Conservation (phyloP, 2,113 vertebrate species). For the Saimiri boliviensis region DNA sequence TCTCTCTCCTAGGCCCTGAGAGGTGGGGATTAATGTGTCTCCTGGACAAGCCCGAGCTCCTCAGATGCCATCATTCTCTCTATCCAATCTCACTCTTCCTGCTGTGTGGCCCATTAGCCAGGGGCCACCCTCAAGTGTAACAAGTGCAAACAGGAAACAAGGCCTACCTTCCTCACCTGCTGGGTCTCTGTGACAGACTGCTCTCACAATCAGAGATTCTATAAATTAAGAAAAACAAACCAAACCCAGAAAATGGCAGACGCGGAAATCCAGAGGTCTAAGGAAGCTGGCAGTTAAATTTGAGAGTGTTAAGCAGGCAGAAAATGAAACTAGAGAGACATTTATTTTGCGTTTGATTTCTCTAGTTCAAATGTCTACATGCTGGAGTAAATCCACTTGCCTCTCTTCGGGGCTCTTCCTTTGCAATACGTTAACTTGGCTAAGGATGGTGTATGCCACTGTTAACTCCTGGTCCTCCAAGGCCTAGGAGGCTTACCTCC, state of each 20-base stretch:
- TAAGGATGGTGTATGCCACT: rapidly evolving
- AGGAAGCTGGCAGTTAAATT: background rate
- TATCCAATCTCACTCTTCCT: background rate
- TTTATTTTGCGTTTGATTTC: constrained; percentile 57
- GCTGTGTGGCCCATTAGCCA: rapidly evolving
- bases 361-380: background rate
- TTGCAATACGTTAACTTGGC: rapidly evolving
- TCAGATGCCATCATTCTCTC: background rate
- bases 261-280: background rate
- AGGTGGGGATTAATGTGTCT: no score
- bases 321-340: constrained; percentile 31
- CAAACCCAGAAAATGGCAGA: background rate
- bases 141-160: background rate
- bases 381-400: background rate
- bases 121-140: background rate
- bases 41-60: background rate
- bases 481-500: rapidly evolving
- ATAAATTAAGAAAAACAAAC: background rate
- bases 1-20: background rate
- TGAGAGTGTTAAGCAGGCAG: background rate
- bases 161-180: background rate
- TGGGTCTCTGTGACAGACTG: no score
- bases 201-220: background rate
- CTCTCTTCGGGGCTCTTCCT: background rate
- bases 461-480: rapidly evolving